These are phyloP conservation scores for Hypena proboscidalis DNA, from an alignment of 2,888 invertebrate species.

Conservation along the genomic window DNA sequence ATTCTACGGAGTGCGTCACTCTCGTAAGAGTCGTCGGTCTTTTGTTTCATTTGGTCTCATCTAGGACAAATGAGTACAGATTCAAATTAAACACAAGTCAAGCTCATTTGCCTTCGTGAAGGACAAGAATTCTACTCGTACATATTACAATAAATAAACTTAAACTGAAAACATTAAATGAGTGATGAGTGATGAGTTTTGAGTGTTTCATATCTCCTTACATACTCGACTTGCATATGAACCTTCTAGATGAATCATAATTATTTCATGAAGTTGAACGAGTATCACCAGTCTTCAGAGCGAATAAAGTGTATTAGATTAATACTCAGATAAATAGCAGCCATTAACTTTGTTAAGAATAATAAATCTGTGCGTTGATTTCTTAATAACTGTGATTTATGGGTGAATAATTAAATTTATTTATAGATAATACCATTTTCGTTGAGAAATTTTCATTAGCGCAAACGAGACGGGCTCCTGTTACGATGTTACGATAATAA, in stretches of 20 bases:
- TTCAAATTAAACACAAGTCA: too few relatives aligned
- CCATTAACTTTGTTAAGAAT: constrained; percentile 49
- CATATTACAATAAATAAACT: constrained; percentile 15
- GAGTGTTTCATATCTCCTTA: constrained; percentile 18
- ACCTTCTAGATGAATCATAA: too few relatives aligned
- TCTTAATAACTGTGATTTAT: constrained; percentile 52
- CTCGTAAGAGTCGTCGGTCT: too few relatives aligned
- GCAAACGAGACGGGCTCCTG: constrained; percentile 5
- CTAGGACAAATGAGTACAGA: too few relatives aligned
- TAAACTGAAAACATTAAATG: constrained; percentile 31
- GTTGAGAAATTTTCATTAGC: constrained; percentile 19
- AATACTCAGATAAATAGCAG: constrained; percentile 54
- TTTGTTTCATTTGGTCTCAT: too few relatives aligned
- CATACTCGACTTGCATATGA: constrained; percentile 4
- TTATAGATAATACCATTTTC: constrained; percentile 33
- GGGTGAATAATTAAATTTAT: constrained; percentile 45
- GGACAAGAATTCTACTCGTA: too few relatives aligned
- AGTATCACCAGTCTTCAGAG: too few relatives aligned
- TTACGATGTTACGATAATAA: constrained; percentile 7
- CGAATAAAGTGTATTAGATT: constrained; percentile 51
- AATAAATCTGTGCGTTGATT: constrained; percentile 51
- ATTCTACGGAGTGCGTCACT: too few relatives aligned
- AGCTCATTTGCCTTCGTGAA: too few relatives aligned
- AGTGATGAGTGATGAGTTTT: too few relatives aligned
- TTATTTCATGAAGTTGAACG: too few relatives aligned